These are phyloP conservation scores for Thereva nobilitata DNA, from an alignment of 2,888 invertebrate species.

Conservation along the genomic window DNA sequence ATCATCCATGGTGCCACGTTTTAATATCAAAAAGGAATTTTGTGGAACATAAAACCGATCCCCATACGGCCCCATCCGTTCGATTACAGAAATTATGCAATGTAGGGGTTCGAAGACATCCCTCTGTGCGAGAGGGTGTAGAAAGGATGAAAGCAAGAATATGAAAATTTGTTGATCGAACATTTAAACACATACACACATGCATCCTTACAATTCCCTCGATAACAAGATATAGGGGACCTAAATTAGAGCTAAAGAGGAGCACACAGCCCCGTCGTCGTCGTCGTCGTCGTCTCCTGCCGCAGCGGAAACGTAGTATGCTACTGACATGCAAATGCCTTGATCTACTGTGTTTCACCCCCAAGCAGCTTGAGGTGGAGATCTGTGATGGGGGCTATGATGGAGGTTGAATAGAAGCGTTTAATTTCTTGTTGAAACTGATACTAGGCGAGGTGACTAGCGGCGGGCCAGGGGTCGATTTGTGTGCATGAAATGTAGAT, in stretches of 20 bases:
- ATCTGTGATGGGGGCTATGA: not conserved
- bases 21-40: no score
- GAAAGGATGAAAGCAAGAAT: no score
- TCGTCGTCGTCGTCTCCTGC: no score
- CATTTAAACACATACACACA: not conserved
- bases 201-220: conserved; percentile 4
- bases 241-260: conserved; percentile 11
- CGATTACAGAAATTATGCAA: no score
- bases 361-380: conserved; percentile 1
- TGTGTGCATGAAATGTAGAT: not conserved
- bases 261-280: not conserved
- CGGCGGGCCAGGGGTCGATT: not conserved
- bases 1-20: no score
- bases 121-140: no score
- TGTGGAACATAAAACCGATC: no score
- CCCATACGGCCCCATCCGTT: no score
- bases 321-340: conserved; percentile 17
- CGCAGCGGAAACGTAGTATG: conserved; percentile 4
- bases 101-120: no score
- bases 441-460: not conserved
- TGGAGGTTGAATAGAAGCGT: conserved; percentile 8
- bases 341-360: conserved; percentile 5
- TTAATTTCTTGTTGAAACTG: conserved; percentile 23
- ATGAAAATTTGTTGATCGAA: conserved; percentile 8
- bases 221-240: not conserved